phyloP scores from a whole-genome alignment of 23 tunicate genomes.

The Clavelina lepadiformis region DNA sequence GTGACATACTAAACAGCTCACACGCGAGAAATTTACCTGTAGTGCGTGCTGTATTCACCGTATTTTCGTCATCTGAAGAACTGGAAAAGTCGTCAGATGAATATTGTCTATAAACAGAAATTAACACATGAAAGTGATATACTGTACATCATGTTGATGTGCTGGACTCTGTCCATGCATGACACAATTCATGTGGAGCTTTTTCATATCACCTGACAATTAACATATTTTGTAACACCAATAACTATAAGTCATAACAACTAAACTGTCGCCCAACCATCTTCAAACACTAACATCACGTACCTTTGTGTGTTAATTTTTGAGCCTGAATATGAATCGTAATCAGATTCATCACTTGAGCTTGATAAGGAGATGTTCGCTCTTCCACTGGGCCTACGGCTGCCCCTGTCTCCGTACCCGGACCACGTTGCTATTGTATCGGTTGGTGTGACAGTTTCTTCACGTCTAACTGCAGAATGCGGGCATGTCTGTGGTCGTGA shows the following conservation, averaged over 20 bases:
- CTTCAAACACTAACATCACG: no score
- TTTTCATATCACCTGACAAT: no score
- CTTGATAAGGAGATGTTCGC: conserved; percentile 10
- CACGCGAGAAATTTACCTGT: conserved; percentile 1
- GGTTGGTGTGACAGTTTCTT: conserved; percentile 17
- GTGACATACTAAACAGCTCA: background rate
- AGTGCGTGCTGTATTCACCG: conserved; percentile 11
- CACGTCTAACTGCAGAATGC: conserved; percentile 44
- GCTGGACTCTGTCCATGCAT: no score
- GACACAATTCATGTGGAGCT: no score
- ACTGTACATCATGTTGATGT: no score
- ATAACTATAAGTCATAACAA: no score
- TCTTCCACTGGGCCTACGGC: conserved; percentile 39
- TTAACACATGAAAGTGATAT: background rate
- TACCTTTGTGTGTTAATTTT: conserved; percentile 1
- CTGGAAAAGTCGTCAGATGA: conserved; percentile 55
- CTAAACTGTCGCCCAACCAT: no score
- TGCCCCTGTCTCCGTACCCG: conserved; percentile 70
- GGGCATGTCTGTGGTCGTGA: conserved; percentile 87
- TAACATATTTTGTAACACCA: no score
- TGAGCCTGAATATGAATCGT: background rate
- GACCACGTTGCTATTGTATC: conserved; percentile 87
- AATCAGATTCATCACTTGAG: conserved; percentile 43
- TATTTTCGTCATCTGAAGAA: conserved; percentile 40
- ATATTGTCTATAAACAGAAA: conserved; percentile 16